A percentile compares a stretch with the other conserved stretches of the same genome.
These are phyloP conservation scores for Prionailurus bengalensis DNA, from an alignment of 2,113 vertebrate species.

Conservation along the genomic window DNA sequence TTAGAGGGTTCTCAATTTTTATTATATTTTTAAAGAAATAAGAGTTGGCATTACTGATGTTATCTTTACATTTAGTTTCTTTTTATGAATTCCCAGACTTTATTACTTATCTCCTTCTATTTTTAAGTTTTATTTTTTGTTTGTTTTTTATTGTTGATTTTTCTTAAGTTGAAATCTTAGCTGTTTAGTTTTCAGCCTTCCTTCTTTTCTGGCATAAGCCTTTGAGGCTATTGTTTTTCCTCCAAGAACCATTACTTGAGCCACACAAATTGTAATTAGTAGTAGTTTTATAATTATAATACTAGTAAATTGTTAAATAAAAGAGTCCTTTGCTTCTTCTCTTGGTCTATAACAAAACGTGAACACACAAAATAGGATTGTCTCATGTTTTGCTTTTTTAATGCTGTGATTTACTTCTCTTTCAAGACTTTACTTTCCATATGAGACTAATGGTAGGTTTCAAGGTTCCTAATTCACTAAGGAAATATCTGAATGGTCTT, in stretches of 20 bases:
- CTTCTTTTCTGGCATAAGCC: background rate
- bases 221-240: background rate
- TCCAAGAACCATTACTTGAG: background rate
- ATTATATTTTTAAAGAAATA: background rate
- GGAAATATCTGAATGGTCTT: background rate
- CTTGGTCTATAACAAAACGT: background rate
- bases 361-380: background rate
- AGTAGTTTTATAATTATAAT: background rate
- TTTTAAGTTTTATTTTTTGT: slow-evolving; percentile 2
- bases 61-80: background rate
- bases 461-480: background rate
- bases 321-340: background rate
- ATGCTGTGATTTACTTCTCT: background rate
- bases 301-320: background rate
- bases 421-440: background rate
- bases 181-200: background rate
- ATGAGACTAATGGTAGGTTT: background rate
- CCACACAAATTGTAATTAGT: slow-evolving; percentile 9
- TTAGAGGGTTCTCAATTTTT: background rate
- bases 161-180: slow-evolving; percentile 11
- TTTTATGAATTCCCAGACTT: background rate
- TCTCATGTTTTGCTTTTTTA: background rate
- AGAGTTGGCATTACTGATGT: background rate
- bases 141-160: background rate
- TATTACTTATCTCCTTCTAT: background rate